These are phyloP conservation scores for Carassius gibelio DNA, from an alignment of 2,113 vertebrate genomes.

Conservation along the genomic window DNA sequence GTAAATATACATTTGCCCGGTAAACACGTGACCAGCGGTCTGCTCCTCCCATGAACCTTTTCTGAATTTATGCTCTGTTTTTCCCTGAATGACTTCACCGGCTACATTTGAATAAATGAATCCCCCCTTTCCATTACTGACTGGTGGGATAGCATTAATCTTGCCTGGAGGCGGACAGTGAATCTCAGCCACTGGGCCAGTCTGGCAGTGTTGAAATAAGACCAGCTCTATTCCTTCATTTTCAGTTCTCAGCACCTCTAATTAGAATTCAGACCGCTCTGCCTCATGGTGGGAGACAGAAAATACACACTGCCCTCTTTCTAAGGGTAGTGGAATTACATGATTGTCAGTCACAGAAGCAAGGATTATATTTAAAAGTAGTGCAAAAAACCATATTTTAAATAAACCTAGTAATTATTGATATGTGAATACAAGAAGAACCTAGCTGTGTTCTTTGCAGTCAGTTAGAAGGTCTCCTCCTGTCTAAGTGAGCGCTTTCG, in stretches of 20 bases:
- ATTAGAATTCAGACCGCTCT: constrained; percentile 57
- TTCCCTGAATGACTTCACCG: constrained; percentile 51
- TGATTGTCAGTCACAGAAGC: background rate
- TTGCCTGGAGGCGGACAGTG: constrained; percentile 71
- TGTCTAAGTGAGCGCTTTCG: background rate
- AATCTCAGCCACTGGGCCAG: constrained; percentile 60
- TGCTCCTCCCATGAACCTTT: constrained; percentile 38
- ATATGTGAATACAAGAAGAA: background rate
- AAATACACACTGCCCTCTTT: constrained; percentile 74
- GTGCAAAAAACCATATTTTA: background rate
- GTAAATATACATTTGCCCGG: constrained; percentile 46
- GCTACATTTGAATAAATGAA: constrained; percentile 68
- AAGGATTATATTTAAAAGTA: background rate
- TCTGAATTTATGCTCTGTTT: constrained; percentile 46
- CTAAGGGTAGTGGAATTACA: constrained; percentile 60
- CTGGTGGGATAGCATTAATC: constrained; percentile 58
- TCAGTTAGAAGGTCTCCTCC: too few species aligned
- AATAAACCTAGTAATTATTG: background rate
- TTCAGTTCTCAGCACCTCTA: constrained; percentile 63
- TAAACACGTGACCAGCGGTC: constrained; percentile 39
- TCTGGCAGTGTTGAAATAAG: constrained; percentile 65
- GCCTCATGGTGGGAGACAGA: constrained; percentile 61
- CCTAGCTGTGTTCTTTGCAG: background rate
- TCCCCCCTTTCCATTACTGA: constrained; percentile 67
- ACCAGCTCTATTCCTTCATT: constrained; percentile 62